A percentile compares a stretch with the other conserved stretches of the same genome.
Conservation (phyloP, 2,888 invertebrate species). For the Glaucopsyche alexis region DNA sequence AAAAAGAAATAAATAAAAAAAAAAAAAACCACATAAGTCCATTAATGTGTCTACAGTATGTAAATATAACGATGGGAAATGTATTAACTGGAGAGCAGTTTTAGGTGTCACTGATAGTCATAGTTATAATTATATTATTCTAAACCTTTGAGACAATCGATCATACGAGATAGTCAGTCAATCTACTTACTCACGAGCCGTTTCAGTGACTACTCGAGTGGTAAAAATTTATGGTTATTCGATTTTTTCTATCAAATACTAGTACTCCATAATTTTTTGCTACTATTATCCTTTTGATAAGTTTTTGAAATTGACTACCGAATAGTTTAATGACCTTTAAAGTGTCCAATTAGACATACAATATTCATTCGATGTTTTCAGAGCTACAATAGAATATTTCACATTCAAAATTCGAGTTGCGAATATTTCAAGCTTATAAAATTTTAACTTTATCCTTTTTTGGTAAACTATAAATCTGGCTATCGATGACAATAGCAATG, state of each 20-base stretch:
- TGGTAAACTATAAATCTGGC: conserved; percentile 32
- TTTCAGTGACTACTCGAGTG: conserved; percentile 13
- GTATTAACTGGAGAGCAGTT: too few relatives aligned
- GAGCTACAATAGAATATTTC: conserved; percentile 11
- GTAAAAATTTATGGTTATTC: conserved; percentile 8
- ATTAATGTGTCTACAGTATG: too few relatives aligned
- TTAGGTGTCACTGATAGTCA: too few relatives aligned
- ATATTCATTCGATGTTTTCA: background rate
- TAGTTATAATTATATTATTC: too few relatives aligned
- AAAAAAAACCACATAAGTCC: too few relatives aligned
- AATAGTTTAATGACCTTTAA: conserved; percentile 44
- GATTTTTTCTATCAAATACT: conserved; percentile 7
- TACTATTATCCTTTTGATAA: background rate
- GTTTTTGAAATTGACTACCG: background rate
- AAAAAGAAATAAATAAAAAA: too few relatives aligned
- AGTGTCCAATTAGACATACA: conserved; percentile 48
- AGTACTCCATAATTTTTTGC: background rate
- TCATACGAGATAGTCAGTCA: background rate
- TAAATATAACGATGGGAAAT: too few relatives aligned
- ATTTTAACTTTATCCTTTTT: conserved; percentile 28
- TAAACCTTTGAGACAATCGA: too few relatives aligned
- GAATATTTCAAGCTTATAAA: conserved; percentile 30
- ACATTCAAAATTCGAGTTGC: conserved; percentile 25
- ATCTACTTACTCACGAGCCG: background rate
- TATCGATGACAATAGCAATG: conserved; percentile 35